Percentiles rank a stretch among this genome's conserved stretches.
phyloP scores from a whole-genome alignment of 2,113 vertebrate species.

The Leucoraja erinaceus region DNA sequence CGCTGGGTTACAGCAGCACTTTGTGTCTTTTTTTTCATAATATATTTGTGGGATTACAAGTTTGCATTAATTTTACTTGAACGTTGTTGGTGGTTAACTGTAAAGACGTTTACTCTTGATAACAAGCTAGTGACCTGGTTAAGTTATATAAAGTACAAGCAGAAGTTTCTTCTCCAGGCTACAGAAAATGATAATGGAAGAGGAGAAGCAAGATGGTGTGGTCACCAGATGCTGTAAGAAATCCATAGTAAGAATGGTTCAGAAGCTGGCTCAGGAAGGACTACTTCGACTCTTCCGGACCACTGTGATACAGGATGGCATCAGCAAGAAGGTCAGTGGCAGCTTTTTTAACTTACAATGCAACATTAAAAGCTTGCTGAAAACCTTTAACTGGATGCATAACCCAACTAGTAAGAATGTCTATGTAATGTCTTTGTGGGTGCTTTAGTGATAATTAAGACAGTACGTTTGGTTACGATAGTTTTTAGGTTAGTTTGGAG shows the following conservation, averaged over 20 bases:
- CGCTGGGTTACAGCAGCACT: too few species aligned
- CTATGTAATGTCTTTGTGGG: not conserved
- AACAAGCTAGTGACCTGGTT: not conserved
- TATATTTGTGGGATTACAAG: not conserved
- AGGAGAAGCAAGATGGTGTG: slow-evolving; percentile 79
- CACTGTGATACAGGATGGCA: slow-evolving; percentile 82
- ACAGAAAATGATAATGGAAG: slow-evolving; percentile 85
- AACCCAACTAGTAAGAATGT: too few species aligned
- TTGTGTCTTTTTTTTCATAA: too few species aligned
- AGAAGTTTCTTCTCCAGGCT: slow-evolving; percentile 57
- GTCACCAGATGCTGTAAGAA: slow-evolving; percentile 87
- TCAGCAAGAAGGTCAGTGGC: slow-evolving; percentile 75
- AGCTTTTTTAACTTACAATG: not conserved
- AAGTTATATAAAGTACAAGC: not conserved
- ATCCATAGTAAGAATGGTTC: slow-evolving; percentile 77
- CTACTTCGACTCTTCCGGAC: slow-evolving; percentile 76
- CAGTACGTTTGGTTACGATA: not conserved
- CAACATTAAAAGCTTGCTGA: not conserved
- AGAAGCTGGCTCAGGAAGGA: slow-evolving; percentile 71
- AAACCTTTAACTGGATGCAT: too few species aligned
- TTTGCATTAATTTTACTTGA: not conserved
- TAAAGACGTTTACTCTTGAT: not conserved
- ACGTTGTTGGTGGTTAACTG: not conserved
- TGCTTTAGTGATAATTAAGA: not conserved
- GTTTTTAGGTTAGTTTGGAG: too few species aligned